Evolutionary conservation across 2,113 vertebrate species (phyloP).

Genomic region (Myxocyprinus asiaticus): DNA sequence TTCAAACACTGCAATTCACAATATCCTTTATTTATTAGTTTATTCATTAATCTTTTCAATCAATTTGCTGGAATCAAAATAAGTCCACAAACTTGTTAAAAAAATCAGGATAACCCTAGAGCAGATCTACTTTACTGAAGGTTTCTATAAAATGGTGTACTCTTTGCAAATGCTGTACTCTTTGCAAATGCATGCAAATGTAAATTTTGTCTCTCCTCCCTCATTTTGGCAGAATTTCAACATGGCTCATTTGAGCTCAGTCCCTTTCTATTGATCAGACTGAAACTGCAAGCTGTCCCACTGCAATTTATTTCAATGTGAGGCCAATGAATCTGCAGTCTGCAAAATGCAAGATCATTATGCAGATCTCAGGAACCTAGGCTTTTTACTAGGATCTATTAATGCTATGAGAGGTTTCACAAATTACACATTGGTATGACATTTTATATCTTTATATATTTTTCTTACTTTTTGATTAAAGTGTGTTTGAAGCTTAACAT

Average conservation of each 20-base stretch:
- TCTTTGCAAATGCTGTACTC: background rate
- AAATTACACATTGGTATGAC: too few species aligned
- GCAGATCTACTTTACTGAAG: background rate
- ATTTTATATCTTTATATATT: too few species aligned
- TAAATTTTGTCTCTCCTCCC: too few species aligned
- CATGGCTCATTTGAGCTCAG: background rate
- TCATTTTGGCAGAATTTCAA: background rate
- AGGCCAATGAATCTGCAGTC: background rate
- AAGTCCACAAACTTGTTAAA: background rate
- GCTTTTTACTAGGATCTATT: too few species aligned
- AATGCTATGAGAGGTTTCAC: too few species aligned
- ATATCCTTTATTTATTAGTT: background rate
- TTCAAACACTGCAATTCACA: background rate
- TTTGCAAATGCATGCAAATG: background rate
- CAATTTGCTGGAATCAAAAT: background rate
- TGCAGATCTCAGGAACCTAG: too few species aligned
- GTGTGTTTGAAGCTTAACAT: too few species aligned
- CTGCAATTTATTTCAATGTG: background rate
- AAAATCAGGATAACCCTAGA: too few species aligned
- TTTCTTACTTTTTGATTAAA: too few species aligned
- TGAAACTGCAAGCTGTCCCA: background rate
- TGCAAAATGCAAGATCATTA: too few species aligned
- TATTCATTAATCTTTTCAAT: background rate
- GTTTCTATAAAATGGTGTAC: background rate
- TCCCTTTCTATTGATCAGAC: conserved; percentile 2